These are phyloP conservation scores for Parazoanthus darwini DNA, from an alignment of 92 coral and sea anemone species.

Conservation along the genomic window DNA sequence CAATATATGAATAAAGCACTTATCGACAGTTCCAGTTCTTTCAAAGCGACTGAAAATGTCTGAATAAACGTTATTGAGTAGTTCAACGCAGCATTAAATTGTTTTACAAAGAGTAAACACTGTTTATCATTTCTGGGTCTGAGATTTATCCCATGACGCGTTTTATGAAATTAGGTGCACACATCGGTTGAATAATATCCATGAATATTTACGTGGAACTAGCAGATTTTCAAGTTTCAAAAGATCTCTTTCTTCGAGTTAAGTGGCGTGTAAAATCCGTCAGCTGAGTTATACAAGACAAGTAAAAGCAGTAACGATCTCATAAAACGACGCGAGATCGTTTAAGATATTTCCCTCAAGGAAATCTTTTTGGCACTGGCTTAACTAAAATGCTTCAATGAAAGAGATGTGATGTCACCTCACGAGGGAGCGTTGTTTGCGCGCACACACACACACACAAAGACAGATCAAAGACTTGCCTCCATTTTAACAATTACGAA, in stretches of 20 bases:
- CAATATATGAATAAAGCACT: background rate
- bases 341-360: background rate
- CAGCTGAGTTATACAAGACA: background rate
- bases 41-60: background rate
- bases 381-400: slow-evolving; percentile 5
- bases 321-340: background rate
- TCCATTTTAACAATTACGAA: background rate
- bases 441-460: slow-evolving; percentile 34
- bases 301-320: background rate
- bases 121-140: background rate
- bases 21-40: slow-evolving; percentile 8
- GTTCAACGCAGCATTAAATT: background rate
- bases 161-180: background rate
- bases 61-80: background rate
- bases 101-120: slow-evolving; percentile 8
- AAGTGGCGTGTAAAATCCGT: slow-evolving; percentile 43
- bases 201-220: slow-evolving; percentile 6
- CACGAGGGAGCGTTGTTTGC: slow-evolving; percentile 12
- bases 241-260: background rate
- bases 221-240: slow-evolving; percentile 8
- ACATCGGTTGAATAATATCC: slow-evolving; percentile 29
- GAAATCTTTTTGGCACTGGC: background rate
- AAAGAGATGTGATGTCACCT: slow-evolving; percentile 38
- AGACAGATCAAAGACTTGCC: slow-evolving; percentile 17
- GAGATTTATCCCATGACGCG: slow-evolving; percentile 20